Conservation (phyloP, 2,113 vertebrate genomes). For the Condylura cristata region DNA sequence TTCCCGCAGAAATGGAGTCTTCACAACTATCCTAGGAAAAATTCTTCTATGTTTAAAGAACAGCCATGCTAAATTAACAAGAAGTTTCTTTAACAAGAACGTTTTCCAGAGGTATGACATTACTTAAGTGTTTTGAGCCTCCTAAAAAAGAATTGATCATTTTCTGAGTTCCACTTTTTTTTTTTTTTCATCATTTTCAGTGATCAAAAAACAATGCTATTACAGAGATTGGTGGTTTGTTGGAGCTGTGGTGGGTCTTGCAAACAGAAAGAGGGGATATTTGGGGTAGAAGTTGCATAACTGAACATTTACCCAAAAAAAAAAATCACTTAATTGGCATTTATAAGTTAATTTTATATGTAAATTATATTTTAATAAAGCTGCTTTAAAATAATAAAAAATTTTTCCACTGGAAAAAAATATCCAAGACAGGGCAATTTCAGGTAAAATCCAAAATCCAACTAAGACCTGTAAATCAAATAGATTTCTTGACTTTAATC, state of each 20-base stretch:
- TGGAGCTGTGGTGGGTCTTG: background rate
- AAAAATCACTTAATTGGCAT: background rate
- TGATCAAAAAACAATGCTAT: background rate
- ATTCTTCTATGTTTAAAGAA: background rate
- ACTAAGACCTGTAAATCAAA: background rate
- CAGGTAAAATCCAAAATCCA: background rate
- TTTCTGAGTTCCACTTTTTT: constrained; percentile 19
- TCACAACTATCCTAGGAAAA: background rate
- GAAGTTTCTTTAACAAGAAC: background rate
- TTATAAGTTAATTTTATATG: background rate
- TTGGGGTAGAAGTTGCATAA: background rate
- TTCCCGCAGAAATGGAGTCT: background rate
- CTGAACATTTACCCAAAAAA: background rate
- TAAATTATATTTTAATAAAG: background rate
- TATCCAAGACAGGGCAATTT: background rate
- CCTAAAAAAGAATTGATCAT: background rate
- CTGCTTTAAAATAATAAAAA: background rate
- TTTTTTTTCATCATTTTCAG: background rate
- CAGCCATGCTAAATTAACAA: background rate
- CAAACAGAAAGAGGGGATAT: background rate
- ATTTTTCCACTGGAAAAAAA: background rate
- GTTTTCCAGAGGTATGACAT: constrained; percentile 23
- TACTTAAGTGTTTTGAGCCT: background rate
- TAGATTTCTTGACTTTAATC: constrained; percentile 32
- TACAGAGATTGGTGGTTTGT: background rate